These are phyloP conservation scores for Acanthosepion pharaonis DNA, from an alignment of 2,888 invertebrate species.

Conservation along the genomic window DNA sequence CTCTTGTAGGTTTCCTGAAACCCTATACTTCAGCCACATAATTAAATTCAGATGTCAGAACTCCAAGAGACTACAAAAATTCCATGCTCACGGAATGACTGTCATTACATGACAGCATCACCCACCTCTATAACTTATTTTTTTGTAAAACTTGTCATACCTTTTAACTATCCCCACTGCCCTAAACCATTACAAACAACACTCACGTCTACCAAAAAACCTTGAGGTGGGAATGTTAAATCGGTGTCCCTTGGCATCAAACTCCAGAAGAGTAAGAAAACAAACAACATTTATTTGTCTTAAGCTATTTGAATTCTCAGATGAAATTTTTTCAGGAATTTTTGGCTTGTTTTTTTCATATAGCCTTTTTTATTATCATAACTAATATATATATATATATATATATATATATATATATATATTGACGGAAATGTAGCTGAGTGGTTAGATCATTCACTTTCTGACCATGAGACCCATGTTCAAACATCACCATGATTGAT, in stretches of 20 bases:
- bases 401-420: too few species aligned
- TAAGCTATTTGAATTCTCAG: neutral
- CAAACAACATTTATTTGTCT: neutral
- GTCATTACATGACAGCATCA: neutral
- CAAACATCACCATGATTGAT: too few species aligned
- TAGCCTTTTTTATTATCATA: too few species aligned
- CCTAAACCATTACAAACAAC: neutral
- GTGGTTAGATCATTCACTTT: too few species aligned
- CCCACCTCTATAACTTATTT: neutral
- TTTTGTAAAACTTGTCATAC: neutral
- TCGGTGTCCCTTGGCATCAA: neutral
- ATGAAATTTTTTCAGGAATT: neutral
- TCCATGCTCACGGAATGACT: neutral
- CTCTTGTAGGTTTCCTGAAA: too few species aligned
- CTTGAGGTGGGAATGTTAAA: neutral
- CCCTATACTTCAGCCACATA: neutral
- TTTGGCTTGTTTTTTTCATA: neutral
- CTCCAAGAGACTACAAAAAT: neutral
- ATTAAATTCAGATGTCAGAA: constrained; percentile 33
- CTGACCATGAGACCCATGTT: too few species aligned
- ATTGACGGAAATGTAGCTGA: too few species aligned
- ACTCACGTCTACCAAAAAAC: neutral
- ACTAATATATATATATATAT: too few species aligned
- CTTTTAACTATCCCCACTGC: neutral
- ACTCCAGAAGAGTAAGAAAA: neutral